Evolutionary conservation across 1,140 invertebrate genomes (phyloP), one percentile per base, ranked within the genome.

Genomic region (Sycobia sp.): DNA sequence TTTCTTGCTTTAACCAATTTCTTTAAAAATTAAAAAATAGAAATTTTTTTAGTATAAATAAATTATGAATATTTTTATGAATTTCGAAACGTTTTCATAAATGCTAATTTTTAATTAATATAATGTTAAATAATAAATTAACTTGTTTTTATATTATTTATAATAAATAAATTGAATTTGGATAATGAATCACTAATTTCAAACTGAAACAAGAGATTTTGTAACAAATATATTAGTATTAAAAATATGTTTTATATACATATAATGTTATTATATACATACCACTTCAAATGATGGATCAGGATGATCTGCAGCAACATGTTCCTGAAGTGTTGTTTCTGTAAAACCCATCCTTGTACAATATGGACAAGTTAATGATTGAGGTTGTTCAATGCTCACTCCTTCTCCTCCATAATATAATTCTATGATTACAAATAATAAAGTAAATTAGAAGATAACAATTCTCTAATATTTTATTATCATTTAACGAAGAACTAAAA

Each of bases 321-420:
- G 96, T 78, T 97, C 95, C 81, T 94, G 91, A 47, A 98, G 84
- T 14, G 91, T 89, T 46, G 89, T 85, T 83, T 98, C 95, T 67
- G 94, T 97, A 76, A 94, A 95, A 32, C 96, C 96, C 92, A 97
- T 95, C 76, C 90, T 90, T 69, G 93, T 93, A 84, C 96, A 98
- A 82, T 95, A 96, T 38, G 96, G 96, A 85, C 96, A 98, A 69
- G 95, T 97, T 79, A 95, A 95, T 51, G 95, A 92, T 81, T 98
- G 94, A 63, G 94, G 93, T 77, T 96, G 92, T 74, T 97, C 95
- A 63, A 92, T 84, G 58, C 87, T 88, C 71, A 95, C 83, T 72
- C 91, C 88, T 83, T 98, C 95, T 65, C 95, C 95, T 69, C 94
- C 94, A 87, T 96, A 98, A 83, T 94, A 98, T 51, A 97, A 82